Evolutionary conservation across 2,113 vertebrate genomes (phyloP), one percentile per base, ranked within the genome.

Genomic region (Ciconia maguari): DNA sequence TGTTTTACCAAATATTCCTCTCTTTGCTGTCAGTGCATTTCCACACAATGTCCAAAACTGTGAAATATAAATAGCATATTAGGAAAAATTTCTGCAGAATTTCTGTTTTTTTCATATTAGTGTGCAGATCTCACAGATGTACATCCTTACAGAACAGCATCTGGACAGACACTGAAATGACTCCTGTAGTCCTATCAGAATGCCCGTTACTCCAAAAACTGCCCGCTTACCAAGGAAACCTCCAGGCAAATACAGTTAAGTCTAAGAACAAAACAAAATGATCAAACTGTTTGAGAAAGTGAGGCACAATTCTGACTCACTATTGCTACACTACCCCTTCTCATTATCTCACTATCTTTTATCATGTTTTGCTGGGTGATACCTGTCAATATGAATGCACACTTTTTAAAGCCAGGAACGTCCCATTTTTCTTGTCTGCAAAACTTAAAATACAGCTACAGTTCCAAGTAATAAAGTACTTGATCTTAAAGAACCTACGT

Each of bases 41-140:
- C 99, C 99, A 97, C 99, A 99, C 72, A 99, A 93, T 0, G 98
- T 98, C 99, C 99, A 99, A 97, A 99, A 99, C 99, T 99, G 83
- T 16, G 87, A 91, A 94, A 97, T 10, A 29, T 7, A 93, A 95
- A 54, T 18, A 21, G 44, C 26, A 74, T 8, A 89, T 86, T 32
- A 91, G 66, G 36, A 96, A 79, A 76, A 32, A 36, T 6, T 44
- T 48, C 30, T 42, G 58, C 58, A 46, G 62, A 27, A 55, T 84
- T 87, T 61, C 24, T 75, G 20, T 0, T 15, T 64, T 64, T 68
- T 65, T 24, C 21, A 6, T 26, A 17, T 38, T 12, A 81, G 38
- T 0, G 21, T 42, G 55, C 48, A 88, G 64, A 42, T 80, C 26
- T 46, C 55, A 42, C 55, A 77, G 76, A 57, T 2, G 16, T 30